Evolutionary conservation across 2,113 vertebrate species (phyloP), one percentile per base, ranked within the genome.

Genomic region (Poeciliopsis prolifica): DNA sequence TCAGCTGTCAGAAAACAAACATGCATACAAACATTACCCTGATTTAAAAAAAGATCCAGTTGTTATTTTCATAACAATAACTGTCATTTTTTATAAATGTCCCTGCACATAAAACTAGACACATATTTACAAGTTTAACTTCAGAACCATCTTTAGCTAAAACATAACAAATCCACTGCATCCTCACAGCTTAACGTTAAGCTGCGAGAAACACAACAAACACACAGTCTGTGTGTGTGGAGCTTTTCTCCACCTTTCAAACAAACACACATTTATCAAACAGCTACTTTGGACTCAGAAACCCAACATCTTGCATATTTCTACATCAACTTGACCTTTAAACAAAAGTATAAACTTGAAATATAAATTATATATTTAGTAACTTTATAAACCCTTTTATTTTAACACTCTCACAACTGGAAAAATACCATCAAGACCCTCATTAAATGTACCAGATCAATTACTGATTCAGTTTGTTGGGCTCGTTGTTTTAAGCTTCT

Each of bases 21-120:
- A 74, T 85, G 85, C 83, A 79, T 80, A 86, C 62, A 90, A 82
- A 87, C 77, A 58, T 61, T 58, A 74, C 73, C 69, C 80, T 58
- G 65, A 72, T 73, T 74, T 58, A 58, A 76, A 61, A 85, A 19
- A 17, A 83, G 58, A 68, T 72, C 77, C 48, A 75, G 65, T 64
- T 5, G 31, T 61, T 71, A 71, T 62, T 78, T 69, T 75, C 40
- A 75, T 79, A 74, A 76, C 84, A 86, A 70, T 60, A 48, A 33
- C 61, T 29, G 29, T 29, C 31, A 31, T 31, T 31, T 31, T 31
- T 3, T 31, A 31, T 31, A 31, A 31, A 85, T n/a, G 15, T 66
- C 65, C 22, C 11, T 72, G 61, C 26, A 29, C 58, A 61, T 26
- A 58, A 65, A 13, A 24, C 42, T 42, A 54, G 1, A 4, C 6